phyloP scores from a whole-genome alignment of 2,797 vertebrate genomes.

The Pangasius mekongensis region DNA sequence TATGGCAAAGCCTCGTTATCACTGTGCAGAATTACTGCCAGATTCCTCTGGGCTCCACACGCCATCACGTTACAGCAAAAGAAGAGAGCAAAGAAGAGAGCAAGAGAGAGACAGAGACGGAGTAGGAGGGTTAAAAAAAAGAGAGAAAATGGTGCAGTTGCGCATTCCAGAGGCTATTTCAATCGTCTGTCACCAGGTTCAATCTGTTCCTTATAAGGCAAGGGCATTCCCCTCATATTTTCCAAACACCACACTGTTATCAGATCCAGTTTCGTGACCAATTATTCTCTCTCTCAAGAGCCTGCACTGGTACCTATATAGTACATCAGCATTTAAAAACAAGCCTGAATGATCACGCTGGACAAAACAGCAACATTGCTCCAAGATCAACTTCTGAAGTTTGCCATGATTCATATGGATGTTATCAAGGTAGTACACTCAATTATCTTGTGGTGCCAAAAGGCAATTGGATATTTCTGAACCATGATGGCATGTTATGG shows the following conservation, averaged over 20 bases:
- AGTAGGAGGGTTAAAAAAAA: slow-evolving; percentile 3
- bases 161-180: slow-evolving; percentile 73
- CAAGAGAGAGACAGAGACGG: neutral
- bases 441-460: neutral
- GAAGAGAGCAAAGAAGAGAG: slow-evolving; percentile 7
- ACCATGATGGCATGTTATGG: slow-evolving; percentile 5
- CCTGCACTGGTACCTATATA: slow-evolving; percentile 15
- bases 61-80: slow-evolving; percentile 55
- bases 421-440: neutral
- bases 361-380: slow-evolving; percentile 32
- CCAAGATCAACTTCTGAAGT: slow-evolving; percentile 2
- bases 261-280: slow-evolving; percentile 71
- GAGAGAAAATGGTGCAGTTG: slow-evolving; percentile 55
- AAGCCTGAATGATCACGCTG: slow-evolving; percentile 20
- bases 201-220: slow-evolving; percentile 74
- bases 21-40: slow-evolving; percentile 73
- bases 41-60: slow-evolving; percentile 60
- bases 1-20: slow-evolving; percentile 76
- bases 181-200: slow-evolving; percentile 73
- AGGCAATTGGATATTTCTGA: neutral
- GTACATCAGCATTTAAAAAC: slow-evolving; percentile 17
- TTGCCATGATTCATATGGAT: neutral
- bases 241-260: slow-evolving; percentile 72
- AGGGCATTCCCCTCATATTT: slow-evolving; percentile 73
- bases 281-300: slow-evolving; percentile 60